Base-by-base conservation (phyloP, 1,140 invertebrate species). In the Drosophila takahashii region DNA sequence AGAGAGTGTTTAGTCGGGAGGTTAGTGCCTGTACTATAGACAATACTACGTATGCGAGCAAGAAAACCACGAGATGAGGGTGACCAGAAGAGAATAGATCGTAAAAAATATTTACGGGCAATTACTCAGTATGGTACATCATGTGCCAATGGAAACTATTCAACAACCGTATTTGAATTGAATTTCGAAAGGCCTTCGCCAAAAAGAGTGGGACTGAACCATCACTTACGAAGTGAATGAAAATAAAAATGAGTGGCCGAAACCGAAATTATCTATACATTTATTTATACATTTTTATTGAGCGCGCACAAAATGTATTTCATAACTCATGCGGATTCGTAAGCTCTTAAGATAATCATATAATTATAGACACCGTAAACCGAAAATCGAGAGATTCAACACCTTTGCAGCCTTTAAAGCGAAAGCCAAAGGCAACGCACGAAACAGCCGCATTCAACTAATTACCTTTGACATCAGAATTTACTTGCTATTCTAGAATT, bases 221-320 rank as follows among this genome's bases (percentile, higher is more conserved):
- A 32, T 26, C 29, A 57, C 29, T 32, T 32, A 9, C 29, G 29
- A 32, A 32, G 29, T n/a, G 34, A 57, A 59, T 59, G 45, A 34
- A 37, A 51, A 50, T 53, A 48, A 54, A 79, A 74, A 79, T 61
- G 62, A 54, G 10, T 56, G 34, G 57, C 26, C 16, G 13, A 16
- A 56, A 36, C 41, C 26, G 36, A 52, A 41, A 70, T 37, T 70
- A 48, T 64, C 22, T 53, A 53, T 48, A 66, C 34, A 67, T 47
- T 73, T 66, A 66, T 57, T 83, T 83, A 44, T 62, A 73, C 13
- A 73, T 48, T 42, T 77, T 78, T 73, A 74, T 66, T 62, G 74
- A 57, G 79, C 39, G 61, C 11, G 45, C 22, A 32, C 27, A 41
- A 60, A 62, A 39, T 66, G 44, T 67, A 50, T 77, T 61, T 61